These are phyloP conservation scores for Drosophila orena DNA, from an alignment of 1,140 invertebrate genomes.

Conservation along the genomic window DNA sequence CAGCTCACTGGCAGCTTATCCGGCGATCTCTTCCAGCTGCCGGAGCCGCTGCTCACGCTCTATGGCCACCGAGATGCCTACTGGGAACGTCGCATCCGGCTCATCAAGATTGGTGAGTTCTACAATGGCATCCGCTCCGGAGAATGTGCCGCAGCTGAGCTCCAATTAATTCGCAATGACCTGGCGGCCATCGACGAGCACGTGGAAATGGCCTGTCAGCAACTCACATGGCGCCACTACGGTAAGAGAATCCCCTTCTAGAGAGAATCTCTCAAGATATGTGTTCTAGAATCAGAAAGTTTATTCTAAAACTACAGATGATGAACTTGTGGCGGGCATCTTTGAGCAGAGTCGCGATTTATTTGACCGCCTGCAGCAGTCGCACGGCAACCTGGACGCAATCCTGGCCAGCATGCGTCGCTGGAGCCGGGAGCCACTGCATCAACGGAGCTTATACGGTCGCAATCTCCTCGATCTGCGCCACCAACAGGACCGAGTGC, in stretches of 20 bases:
- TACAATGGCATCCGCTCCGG: slow-evolving; percentile 87
- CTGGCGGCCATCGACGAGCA: slow-evolving; percentile 63
- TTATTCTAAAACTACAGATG: too few relatives aligned
- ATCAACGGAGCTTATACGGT: slow-evolving; percentile 87
- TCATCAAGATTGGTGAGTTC: slow-evolving; percentile 86
- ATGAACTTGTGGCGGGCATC: slow-evolving; percentile 61
- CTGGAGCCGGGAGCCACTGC: slow-evolving; percentile 87
- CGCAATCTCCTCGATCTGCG: slow-evolving; percentile 87
- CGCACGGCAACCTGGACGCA: slow-evolving; percentile 86
- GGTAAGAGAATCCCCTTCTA: slow-evolving; percentile 54
- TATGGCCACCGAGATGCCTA: slow-evolving; percentile 85
- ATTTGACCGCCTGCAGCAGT: slow-evolving; percentile 86
- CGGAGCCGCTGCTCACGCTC: slow-evolving; percentile 85
- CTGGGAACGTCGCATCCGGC: slow-evolving; percentile 81
- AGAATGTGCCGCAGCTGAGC: slow-evolving; percentile 59
- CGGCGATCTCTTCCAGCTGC: slow-evolving; percentile 80
- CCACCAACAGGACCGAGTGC: slow-evolving; percentile 85
- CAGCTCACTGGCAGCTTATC: slow-evolving; percentile 54
- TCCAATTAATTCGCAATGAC: slow-evolving; percentile 66
- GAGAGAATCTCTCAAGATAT: not conserved
- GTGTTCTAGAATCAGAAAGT: not conserved
- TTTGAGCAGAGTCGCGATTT: slow-evolving; percentile 79
- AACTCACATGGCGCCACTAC: slow-evolving; percentile 70
- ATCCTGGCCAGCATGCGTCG: slow-evolving; percentile 86
- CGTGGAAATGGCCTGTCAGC: slow-evolving; percentile 49